A percentile compares a stretch with the other conserved stretches of the same genome.
Evolutionary conservation across 92 coral and sea anemone species (phyloP).

Genomic region (Ricordea florida): DNA sequence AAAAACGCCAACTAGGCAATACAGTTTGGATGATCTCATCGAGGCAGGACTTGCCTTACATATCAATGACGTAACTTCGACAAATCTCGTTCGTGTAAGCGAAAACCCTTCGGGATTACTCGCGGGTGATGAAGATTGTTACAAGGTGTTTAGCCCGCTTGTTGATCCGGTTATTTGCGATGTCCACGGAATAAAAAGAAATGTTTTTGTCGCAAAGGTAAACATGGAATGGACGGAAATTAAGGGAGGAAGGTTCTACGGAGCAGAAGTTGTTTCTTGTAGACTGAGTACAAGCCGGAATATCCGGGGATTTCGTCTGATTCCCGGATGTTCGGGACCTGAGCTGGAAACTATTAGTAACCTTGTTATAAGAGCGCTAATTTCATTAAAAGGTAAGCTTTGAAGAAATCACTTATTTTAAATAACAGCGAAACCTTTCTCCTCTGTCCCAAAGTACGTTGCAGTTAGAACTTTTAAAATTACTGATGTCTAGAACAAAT

Average conservation of each 20-base stretch:
- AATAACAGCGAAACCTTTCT: too few species aligned
- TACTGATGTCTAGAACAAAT: too few species aligned
- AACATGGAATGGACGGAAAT: conserved; percentile 43
- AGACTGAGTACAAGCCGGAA: conserved; percentile 41
- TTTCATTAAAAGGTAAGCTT: not conserved
- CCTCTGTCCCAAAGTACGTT: too few species aligned
- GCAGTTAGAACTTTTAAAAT: too few species aligned
- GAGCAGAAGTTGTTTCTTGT: conserved; percentile 25
- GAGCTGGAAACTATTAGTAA: not conserved
- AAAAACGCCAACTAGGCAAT: conserved; percentile 13
- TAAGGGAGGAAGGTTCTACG: conserved; percentile 26
- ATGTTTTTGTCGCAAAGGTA: not conserved
- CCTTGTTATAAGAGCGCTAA: not conserved
- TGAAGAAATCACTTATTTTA: not conserved
- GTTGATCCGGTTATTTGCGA: conserved; percentile 39
- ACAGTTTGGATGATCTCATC: conserved; percentile 28
- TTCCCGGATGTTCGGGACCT: conserved; percentile 3
- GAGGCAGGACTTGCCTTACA: not conserved
- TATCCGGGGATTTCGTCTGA: conserved; percentile 20
- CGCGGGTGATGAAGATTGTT: conserved; percentile 60
- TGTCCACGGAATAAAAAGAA: not conserved
- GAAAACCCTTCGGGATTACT: not conserved
- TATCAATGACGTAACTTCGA: not conserved
- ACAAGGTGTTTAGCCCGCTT: conserved; percentile 44
- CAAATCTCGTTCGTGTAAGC: not conserved